These are phyloP conservation scores for Apamea sordens DNA, from an alignment of 2,888 invertebrate species.

Conservation along the genomic window DNA sequence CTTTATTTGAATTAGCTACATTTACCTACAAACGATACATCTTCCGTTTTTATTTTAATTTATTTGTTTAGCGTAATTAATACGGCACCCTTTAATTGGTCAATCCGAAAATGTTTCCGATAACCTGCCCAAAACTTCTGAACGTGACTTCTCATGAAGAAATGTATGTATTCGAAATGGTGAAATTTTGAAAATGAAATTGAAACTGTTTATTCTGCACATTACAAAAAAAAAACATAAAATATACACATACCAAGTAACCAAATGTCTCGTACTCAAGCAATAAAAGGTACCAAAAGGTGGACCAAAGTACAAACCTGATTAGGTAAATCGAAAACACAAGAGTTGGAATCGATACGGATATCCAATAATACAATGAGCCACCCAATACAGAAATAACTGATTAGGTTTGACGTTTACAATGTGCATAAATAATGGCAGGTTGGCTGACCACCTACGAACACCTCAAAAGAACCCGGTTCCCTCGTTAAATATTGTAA, in stretches of 20 bases:
- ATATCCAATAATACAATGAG: slow-evolving; percentile 7
- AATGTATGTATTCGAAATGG: neutral
- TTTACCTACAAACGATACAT: slow-evolving; percentile 49
- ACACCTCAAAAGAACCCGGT: slow-evolving; percentile 33
- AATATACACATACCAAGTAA: neutral
- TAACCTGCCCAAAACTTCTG: neutral
- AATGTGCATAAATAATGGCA: slow-evolving; percentile 39
- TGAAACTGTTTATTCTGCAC: neutral
- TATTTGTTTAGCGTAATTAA: slow-evolving; percentile 10
- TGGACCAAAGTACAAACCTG: neutral
- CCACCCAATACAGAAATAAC: slow-evolving; percentile 16
- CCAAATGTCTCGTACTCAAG: neutral
- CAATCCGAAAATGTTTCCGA: neutral
- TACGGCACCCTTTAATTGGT: neutral
- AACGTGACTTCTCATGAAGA: neutral
- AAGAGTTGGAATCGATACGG: slow-evolving; percentile 8
- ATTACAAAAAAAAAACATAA: neutral
- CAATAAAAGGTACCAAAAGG: neutral
- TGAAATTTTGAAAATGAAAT: neutral
- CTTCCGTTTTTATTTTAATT: slow-evolving; percentile 21
- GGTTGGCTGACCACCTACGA: slow-evolving; percentile 39
- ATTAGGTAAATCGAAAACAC: neutral
- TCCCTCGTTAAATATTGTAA: slow-evolving; percentile 47
- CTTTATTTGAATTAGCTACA: slow-evolving; percentile 70
- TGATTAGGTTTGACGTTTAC: slow-evolving; percentile 30